phyloP scores from a whole-genome alignment of 2,888 invertebrate species.

The Microplitis deprimator region DNA sequence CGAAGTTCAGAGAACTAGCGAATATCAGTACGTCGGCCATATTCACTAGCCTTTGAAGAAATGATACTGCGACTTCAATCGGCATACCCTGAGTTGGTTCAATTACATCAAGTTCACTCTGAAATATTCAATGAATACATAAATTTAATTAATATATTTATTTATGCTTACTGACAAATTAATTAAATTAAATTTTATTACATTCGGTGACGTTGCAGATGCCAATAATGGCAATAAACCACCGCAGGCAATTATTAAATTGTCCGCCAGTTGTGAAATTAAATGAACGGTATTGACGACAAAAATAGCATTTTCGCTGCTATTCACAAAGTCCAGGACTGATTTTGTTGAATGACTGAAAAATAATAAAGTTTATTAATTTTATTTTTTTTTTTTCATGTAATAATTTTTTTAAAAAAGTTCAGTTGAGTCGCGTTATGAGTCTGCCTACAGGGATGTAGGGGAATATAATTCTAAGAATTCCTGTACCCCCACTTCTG shows the following conservation, averaged over 20 bases:
- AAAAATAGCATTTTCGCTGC: constrained; percentile 98
- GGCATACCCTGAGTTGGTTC: constrained; percentile 99
- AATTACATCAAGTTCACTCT: constrained; percentile 98
- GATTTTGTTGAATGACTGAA: constrained; percentile 94
- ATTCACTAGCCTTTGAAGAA: constrained; percentile 97
- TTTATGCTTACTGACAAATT: neutral
- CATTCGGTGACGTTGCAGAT: constrained; percentile 98
- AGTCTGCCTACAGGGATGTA: too few relatives aligned
- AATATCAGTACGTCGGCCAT: constrained; percentile 99
- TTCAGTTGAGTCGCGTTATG: too few relatives aligned
- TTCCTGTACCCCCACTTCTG: too few relatives aligned
- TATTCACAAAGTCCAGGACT: constrained; percentile 97
- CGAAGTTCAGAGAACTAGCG: constrained; percentile 97
- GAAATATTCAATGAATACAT: constrained; percentile 54
- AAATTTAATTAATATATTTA: neutral
- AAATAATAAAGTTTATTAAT: constrained; percentile 23
- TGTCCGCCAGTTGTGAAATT: constrained; percentile 98
- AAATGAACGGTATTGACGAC: constrained; percentile 99
- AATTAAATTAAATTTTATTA: constrained; percentile 73
- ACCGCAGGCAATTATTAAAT: constrained; percentile 98
- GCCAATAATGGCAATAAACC: constrained; percentile 96
- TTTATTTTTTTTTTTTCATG: neutral
- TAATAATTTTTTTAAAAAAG: neutral
- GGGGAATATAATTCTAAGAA: too few relatives aligned
- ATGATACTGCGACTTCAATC: constrained; percentile 97